phyloP scores from a whole-genome alignment of 1,140 invertebrate genomes.

The Diorhabda elongata region DNA sequence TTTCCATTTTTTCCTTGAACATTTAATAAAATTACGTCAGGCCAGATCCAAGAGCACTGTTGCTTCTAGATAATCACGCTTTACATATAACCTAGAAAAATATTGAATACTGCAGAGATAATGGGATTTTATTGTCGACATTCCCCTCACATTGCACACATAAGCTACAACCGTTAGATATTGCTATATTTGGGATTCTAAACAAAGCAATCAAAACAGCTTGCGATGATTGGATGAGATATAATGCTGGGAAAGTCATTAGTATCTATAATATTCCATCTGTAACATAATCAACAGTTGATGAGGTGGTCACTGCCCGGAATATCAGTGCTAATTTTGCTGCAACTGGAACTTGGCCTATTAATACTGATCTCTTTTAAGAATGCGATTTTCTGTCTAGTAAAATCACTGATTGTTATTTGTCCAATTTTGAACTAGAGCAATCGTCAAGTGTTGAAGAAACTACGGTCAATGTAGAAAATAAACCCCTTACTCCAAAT shows the following conservation, averaged over 20 bases:
- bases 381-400: no score
- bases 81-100: conserved; percentile 30
- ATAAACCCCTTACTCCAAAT: no score
- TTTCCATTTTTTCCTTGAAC: conserved; percentile 37
- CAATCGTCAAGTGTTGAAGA: no score
- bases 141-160: conserved; percentile 45
- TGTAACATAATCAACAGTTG: no score
- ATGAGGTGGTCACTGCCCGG: no score
- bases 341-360: no score
- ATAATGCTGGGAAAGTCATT: conserved; percentile 34
- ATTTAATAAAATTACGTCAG: conserved; percentile 39
- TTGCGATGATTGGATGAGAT: conserved; percentile 48
- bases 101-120: conserved; percentile 35
- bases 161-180: conserved; percentile 40
- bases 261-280: no score
- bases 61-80: conserved; percentile 28
- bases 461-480: no score
- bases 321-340: no score
- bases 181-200: conserved; percentile 45
- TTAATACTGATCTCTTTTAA: no score
- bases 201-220: conserved; percentile 43
- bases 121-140: conserved; percentile 40
- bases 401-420: no score
- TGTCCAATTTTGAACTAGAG: no score
- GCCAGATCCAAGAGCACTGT: conserved; percentile 33